Base-by-base conservation (phyloP, 2,113 vertebrate genomes). In the Uria lomvia region DNA sequence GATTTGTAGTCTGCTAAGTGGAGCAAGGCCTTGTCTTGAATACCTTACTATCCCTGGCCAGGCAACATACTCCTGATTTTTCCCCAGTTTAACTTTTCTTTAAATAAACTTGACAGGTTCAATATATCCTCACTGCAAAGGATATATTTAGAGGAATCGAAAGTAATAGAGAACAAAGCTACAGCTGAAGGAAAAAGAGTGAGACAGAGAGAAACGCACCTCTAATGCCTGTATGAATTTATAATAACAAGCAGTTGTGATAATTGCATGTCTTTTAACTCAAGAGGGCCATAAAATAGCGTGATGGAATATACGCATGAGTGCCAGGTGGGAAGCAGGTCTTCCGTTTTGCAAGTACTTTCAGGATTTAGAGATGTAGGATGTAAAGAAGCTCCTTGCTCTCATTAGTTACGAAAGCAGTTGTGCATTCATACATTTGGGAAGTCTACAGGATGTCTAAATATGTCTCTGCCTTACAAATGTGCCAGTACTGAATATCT, bases 51-150 rank as follows among this genome's bases (percentile, higher is more conserved):
- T 89, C 85, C 82, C 79, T 82, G 50, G 78, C 65, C 73, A 89
- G 66, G 79, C 49, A 95, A 77, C 88, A 81, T 19, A 75, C 56
- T 96, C 77, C 60, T 95, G 90, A 77, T 92, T 96, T 93, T 95
- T 87, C 83, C 71, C 73, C 74, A 62, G 80, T 96, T 96, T 95
- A 95, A 95, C 95, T 97, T 97, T 92, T 95, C 91, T 96, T 97
- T 97, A 97, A 97, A 96, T 92, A 97, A 97, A 97, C 87, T 93
- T 98, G 97, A 97, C 96, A 97, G 74, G 60, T 95, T 95, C 97
- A 96, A 95, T 97, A 96, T 82, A 96, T 94, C 71, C 95, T 95
- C 3, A 1, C 90, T 76, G 75, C 74, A 60, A 95, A 93, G 59
- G 89, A 94, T 95, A 60, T 90, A 62, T 95, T 93, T 92, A 90